Conservation (phyloP, 2,797 vertebrate genomes). For the Alcedo quadribrachys region DNA sequence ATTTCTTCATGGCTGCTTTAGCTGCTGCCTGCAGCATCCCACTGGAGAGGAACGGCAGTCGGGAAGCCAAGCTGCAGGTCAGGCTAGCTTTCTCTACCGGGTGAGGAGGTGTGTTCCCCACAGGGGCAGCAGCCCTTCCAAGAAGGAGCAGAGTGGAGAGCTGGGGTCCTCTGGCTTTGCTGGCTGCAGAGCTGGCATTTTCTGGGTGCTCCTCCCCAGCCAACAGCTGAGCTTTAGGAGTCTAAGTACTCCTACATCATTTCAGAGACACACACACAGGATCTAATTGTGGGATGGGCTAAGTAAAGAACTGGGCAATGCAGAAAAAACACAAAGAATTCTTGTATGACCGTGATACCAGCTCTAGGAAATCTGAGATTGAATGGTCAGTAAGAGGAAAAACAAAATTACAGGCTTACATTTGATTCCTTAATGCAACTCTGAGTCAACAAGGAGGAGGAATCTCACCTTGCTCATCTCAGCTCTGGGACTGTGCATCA, state of each 20-base stretch:
- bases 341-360: not conserved
- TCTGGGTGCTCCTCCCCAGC: not conserved
- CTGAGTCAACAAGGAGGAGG: not conserved
- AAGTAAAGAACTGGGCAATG: not conserved
- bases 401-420: not conserved
- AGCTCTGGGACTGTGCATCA: not conserved
- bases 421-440: not conserved
- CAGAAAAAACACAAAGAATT: not conserved
- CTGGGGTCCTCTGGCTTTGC: not conserved
- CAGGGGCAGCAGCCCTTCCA: not conserved
- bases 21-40: constrained; percentile 73
- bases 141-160: not conserved
- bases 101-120: not conserved
- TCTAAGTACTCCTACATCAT: not conserved
- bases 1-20: constrained; percentile 59
- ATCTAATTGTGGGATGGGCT: not conserved
- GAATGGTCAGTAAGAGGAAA: not conserved
- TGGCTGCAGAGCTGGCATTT: not conserved
- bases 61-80: constrained; percentile 78
- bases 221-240: not conserved
- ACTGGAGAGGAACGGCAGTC: constrained; percentile 57
- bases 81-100: not conserved
- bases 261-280: not conserved
- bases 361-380: not conserved
- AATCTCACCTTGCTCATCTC: not conserved